Evolutionary conservation across 2,797 vertebrate genomes (phyloP).

Genomic region (Channa striata): DNA sequence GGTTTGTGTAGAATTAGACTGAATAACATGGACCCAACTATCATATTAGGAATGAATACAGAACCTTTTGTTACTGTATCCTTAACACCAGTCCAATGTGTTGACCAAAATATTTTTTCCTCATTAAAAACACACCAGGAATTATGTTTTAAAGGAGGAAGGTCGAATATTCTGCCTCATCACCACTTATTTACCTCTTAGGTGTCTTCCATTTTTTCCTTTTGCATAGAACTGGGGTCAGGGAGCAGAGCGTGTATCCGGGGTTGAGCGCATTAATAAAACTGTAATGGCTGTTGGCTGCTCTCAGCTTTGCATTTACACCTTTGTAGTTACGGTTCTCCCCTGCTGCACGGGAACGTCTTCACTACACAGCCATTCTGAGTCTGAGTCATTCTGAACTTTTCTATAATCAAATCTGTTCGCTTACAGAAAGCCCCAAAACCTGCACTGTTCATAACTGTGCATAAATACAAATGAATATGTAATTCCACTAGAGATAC

Average conservation of each 20-base stretch:
- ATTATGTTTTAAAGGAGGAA: too few relatives aligned
- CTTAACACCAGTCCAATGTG: too few relatives aligned
- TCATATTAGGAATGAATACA: too few relatives aligned
- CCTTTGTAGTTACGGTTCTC: conserved; percentile 2
- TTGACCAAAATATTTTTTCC: too few relatives aligned
- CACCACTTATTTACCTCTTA: neutral
- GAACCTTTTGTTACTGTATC: too few relatives aligned
- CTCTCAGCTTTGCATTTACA: conserved; percentile 33
- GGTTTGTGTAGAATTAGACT: too few relatives aligned
- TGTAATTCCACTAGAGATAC: conserved; percentile 51
- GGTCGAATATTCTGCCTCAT: too few relatives aligned
- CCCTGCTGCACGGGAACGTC: neutral
- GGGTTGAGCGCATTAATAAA: conserved; percentile 27
- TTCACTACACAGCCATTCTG: conserved; percentile 16
- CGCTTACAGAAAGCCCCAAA: conserved; percentile 37
- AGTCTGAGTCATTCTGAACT: conserved; percentile 43
- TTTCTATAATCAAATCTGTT: conserved; percentile 55
- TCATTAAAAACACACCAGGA: too few relatives aligned
- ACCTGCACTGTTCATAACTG: conserved; percentile 25
- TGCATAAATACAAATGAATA: conserved; percentile 55
- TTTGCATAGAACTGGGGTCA: conserved; percentile 9
- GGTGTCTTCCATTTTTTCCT: conserved; percentile 6
- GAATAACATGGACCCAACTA: too few relatives aligned
- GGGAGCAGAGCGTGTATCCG: neutral
- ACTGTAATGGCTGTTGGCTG: conserved; percentile 8